Evolutionary conservation across 2,797 vertebrate genomes (phyloP).

Genomic region (Lates japonicus): DNA sequence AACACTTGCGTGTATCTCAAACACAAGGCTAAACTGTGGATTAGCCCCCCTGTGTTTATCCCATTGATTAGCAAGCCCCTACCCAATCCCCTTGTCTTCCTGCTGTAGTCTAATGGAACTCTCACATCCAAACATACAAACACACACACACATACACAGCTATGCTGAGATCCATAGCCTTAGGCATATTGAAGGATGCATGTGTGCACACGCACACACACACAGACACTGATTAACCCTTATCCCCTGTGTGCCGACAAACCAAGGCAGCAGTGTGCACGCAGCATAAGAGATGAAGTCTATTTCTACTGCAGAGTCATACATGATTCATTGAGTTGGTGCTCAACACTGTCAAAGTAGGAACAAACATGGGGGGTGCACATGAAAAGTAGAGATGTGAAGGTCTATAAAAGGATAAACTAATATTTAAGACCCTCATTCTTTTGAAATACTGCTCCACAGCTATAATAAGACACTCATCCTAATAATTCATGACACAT

Average conservation of each 20-base stretch:
- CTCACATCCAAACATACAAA: slow-evolving; percentile 36
- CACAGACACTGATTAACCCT: slow-evolving; percentile 68
- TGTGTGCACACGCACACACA: slow-evolving; percentile 36
- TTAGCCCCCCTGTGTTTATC: slow-evolving; percentile 64
- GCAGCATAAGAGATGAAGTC: slow-evolving; percentile 73
- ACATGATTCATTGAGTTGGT: slow-evolving; percentile 78
- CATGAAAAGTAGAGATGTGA: slow-evolving; percentile 59
- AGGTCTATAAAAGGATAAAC: slow-evolving; percentile 74
- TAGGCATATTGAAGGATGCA: slow-evolving; percentile 59
- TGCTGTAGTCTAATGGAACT: slow-evolving; percentile 40
- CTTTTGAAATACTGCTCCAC: slow-evolving; percentile 67
- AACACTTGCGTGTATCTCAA: slow-evolving; percentile 39
- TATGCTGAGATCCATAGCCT: slow-evolving; percentile 65
- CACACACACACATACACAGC: slow-evolving; percentile 33
- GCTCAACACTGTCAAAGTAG: slow-evolving; percentile 68
- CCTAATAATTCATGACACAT: slow-evolving; percentile 77
- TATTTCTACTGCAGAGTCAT: slow-evolving; percentile 77
- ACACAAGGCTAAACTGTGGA: slow-evolving; percentile 66
- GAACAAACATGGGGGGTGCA: slow-evolving; percentile 57
- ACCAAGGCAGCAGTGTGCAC: slow-evolving; percentile 54
- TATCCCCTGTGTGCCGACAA: slow-evolving; percentile 53
- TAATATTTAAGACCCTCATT: slow-evolving; percentile 76
- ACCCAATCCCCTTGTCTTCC: not conserved
- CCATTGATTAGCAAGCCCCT: slow-evolving; percentile 64
- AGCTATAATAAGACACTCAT: slow-evolving; percentile 72